Conservation (phyloP, 2,888 invertebrate genomes). For the Drosophila paramelanica region DNA sequence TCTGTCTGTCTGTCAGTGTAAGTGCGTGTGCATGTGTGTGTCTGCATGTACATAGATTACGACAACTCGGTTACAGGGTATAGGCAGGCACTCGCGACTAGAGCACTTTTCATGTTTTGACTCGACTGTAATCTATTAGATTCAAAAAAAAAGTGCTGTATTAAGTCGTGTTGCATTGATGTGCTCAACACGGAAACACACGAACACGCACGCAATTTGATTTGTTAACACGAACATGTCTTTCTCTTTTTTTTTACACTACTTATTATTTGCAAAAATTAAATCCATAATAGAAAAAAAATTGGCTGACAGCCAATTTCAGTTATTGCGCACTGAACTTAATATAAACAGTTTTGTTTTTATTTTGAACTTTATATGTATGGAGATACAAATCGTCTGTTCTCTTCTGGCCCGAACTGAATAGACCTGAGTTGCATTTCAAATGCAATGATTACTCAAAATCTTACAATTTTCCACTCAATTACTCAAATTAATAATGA, state of each 20-base stretch:
- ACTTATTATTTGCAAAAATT: conserved; percentile 32
- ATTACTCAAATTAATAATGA: too few relatives aligned
- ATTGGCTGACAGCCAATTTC: conserved; percentile 57
- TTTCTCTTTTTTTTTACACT: conserved; percentile 12
- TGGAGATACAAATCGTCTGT: neutral
- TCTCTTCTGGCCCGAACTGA: neutral
- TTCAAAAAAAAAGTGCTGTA: neutral
- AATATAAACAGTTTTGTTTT: conserved; percentile 5
- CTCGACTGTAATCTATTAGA: neutral
- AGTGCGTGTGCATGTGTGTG: neutral
- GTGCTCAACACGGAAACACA: neutral
- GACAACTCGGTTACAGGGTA: neutral
- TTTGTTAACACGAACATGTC: neutral
- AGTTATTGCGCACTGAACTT: conserved; percentile 60
- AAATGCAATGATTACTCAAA: neutral
- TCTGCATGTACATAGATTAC: neutral
- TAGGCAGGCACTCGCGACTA: neutral
- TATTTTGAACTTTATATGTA: conserved; percentile 4
- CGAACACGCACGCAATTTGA: neutral
- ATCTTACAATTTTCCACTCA: neutral
- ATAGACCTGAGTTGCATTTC: neutral
- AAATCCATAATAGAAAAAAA: conserved; percentile 21
- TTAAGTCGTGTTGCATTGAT: neutral
- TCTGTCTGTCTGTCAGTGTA: neutral
- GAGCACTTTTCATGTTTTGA: neutral